These are phyloP conservation scores for Tokudaia muenninki DNA, from an alignment of 2,797 vertebrate genomes.

Conservation along the genomic window DNA sequence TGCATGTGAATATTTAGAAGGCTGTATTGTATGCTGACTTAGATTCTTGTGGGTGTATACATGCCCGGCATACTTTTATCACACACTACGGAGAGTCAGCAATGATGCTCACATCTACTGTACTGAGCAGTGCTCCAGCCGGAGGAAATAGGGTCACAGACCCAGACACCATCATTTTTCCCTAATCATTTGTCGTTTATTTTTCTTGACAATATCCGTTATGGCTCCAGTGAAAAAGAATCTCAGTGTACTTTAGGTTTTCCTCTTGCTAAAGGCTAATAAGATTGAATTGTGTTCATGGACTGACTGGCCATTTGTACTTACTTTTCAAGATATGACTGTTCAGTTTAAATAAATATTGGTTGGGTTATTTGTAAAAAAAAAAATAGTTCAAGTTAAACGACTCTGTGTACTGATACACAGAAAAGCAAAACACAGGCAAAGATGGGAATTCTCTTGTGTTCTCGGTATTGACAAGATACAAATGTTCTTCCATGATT, in stretches of 20 bases:
- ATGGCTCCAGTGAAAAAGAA: neutral
- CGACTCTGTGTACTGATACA: neutral
- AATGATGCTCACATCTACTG: neutral
- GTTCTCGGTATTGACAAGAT: slow-evolving; percentile 1
- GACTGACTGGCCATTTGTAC: no score
- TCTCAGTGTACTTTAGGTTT: neutral
- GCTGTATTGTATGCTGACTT: neutral
- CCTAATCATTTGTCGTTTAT: neutral
- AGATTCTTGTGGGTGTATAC: neutral
- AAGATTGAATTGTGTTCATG: neutral
- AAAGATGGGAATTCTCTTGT: neutral
- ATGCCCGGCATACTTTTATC: neutral
- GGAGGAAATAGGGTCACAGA: neutral
- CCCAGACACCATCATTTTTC: neutral
- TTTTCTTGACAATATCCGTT: neutral
- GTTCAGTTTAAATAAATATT: neutral
- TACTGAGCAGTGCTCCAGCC: neutral
- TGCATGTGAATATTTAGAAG: neutral
- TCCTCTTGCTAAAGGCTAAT: no score
- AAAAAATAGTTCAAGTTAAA: neutral
- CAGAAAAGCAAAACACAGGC: neutral
- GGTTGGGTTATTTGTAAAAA: neutral
- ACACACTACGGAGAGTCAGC: neutral
- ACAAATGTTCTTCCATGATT: neutral
- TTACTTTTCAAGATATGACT: neutral